These are phyloP conservation scores for Limnephilus rhombicus DNA, from an alignment of 2,888 invertebrate species.

Conservation along the genomic window DNA sequence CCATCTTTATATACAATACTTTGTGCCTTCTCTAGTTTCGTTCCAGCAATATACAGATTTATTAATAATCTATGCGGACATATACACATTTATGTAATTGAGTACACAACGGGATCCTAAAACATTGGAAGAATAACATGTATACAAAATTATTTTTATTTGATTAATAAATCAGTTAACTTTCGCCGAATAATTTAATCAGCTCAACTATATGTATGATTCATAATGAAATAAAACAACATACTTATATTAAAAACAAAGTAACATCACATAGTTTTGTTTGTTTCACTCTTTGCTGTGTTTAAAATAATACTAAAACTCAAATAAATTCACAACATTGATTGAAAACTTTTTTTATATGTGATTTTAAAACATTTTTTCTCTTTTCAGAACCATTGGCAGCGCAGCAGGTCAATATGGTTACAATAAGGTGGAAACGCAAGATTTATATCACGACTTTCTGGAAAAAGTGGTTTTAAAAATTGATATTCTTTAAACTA, in stretches of 20 bases:
- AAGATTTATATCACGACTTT: conserved; percentile 9
- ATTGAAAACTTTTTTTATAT: not conserved
- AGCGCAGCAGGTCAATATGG: not conserved
- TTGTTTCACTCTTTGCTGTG: not conserved
- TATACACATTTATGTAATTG: too few species aligned
- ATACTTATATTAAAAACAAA: not conserved
- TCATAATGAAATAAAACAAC: not conserved
- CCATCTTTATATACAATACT: too few species aligned
- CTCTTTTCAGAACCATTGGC: conserved; percentile 13
- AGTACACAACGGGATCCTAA: not conserved
- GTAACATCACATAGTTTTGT: not conserved
- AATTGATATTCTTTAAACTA: not conserved
- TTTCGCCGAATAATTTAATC: not conserved
- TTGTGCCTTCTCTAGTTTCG: too few species aligned
- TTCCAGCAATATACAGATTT: too few species aligned
- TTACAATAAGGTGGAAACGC: not conserved
- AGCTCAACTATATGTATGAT: not conserved
- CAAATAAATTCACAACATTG: not conserved
- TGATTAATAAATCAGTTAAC: not conserved
- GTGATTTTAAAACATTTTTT: not conserved
- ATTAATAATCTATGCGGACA: too few species aligned
- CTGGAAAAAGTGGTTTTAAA: conserved; percentile 42
- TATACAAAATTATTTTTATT: not conserved
- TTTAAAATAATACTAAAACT: not conserved
- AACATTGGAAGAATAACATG: not conserved